Conservation (phyloP, 1,140 invertebrate genomes). For the Dendroctonus valens region DNA sequence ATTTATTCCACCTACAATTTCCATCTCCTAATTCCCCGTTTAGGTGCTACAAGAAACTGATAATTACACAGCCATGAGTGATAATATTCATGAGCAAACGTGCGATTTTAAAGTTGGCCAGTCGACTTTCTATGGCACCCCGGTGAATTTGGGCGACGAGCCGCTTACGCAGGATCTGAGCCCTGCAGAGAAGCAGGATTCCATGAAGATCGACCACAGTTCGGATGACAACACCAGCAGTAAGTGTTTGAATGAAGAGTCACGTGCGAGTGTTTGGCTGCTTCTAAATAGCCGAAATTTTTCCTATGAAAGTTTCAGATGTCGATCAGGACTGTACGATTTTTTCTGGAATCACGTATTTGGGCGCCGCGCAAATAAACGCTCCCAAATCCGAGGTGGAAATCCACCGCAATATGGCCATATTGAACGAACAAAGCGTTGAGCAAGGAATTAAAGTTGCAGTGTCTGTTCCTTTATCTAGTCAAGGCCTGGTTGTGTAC, state of each 20-base stretch:
- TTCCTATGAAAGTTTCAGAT: conserved; percentile 59
- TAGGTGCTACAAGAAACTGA: conserved; percentile 59
- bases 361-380: conserved; percentile 90
- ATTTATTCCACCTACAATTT: neutral
- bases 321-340: conserved; percentile 85
- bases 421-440: conserved; percentile 74
- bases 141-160: conserved; percentile 47
- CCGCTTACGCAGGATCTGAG: conserved; percentile 46
- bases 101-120: conserved; percentile 48
- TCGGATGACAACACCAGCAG: conserved; percentile 56
- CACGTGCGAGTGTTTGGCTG: neutral
- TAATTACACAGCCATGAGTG: conserved; percentile 37
- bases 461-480: conserved; percentile 87
- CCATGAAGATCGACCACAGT: conserved; percentile 67
- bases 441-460: conserved; percentile 83
- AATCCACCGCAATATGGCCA: conserved; percentile 91
- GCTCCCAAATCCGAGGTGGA: conserved; percentile 92
- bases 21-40: neutral
- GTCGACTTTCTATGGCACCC: conserved; percentile 53
- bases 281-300: conserved; percentile 19
- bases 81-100: conserved; percentile 39
- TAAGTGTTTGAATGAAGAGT: conserved; percentile 19
- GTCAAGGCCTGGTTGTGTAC: conserved; percentile 79
- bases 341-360: conserved; percentile 91
- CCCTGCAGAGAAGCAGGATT: conserved; percentile 70